Evolutionary conservation across 2,888 invertebrate species (phyloP).

Genomic region (Caenorhabditis imperialis): DNA sequence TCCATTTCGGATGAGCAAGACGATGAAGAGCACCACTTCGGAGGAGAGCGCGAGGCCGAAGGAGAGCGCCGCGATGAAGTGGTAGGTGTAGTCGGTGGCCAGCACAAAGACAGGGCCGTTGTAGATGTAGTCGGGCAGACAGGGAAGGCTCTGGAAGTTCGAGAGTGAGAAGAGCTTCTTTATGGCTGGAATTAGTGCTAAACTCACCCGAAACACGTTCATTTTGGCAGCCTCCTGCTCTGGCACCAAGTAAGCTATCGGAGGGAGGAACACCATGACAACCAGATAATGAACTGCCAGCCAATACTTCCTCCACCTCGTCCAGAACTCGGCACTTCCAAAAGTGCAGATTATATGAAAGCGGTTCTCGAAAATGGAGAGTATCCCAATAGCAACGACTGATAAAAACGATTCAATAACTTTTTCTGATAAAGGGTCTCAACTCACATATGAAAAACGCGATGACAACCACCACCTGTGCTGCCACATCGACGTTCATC

Average conservation of each 20-base stretch:
- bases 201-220: too few relatives aligned
- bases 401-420: too few relatives aligned
- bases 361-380: too few relatives aligned
- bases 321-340: too few relatives aligned
- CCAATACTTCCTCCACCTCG: too few relatives aligned
- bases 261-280: neutral
- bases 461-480: neutral
- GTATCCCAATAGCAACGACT: too few relatives aligned
- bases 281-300: conserved; percentile 3
- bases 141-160: conserved; percentile 1
- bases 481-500: conserved; percentile 3
- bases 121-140: neutral
- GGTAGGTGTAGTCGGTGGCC: neutral
- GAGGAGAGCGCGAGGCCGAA: neutral
- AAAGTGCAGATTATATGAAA: too few relatives aligned
- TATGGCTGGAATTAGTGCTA: too few relatives aligned
- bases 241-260: neutral
- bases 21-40: neutral
- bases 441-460: too few relatives aligned
- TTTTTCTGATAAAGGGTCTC: too few relatives aligned
- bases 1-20: neutral
- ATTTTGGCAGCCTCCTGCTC: neutral
- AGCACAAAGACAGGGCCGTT: neutral
- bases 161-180: too few relatives aligned
- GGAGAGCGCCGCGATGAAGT: neutral